Conservation (phyloP, 92 coral and sea anemone genomes). For the Epizoanthus illoricatus region DNA sequence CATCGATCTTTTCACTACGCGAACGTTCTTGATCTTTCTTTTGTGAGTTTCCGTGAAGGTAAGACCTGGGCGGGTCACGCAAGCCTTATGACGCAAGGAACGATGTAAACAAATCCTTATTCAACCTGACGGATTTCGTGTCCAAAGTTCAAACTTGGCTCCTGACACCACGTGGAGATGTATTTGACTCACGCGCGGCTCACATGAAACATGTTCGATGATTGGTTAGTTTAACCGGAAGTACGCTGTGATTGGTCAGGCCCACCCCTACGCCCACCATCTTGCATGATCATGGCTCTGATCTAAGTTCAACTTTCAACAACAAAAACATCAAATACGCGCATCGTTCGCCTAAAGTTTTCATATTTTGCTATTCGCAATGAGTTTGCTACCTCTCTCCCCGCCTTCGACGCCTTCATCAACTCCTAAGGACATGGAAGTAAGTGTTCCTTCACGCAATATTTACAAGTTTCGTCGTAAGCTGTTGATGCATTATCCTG, state of each 20-base stretch:
- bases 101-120: slow-evolving; percentile 65
- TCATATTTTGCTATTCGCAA: slow-evolving; percentile 48
- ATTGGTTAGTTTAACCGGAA: slow-evolving; percentile 65
- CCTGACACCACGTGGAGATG: slow-evolving; percentile 79
- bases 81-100: slow-evolving; percentile 38
- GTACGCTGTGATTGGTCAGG: slow-evolving; percentile 84
- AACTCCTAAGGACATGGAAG: slow-evolving; percentile 80
- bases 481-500: background rate
- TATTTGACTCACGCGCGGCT: slow-evolving; percentile 87
- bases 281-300: slow-evolving; percentile 87
- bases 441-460: slow-evolving; percentile 49
- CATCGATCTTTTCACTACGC: background rate
- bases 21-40: slow-evolving; percentile 14
- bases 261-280: slow-evolving; percentile 90
- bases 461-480: background rate
- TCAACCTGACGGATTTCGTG: slow-evolving; percentile 30
- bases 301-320: slow-evolving; percentile 83
- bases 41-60: slow-evolving; percentile 1
- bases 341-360: slow-evolving; percentile 47
- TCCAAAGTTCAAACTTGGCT: slow-evolving; percentile 75
- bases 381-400: slow-evolving; percentile 96
- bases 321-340: slow-evolving; percentile 43
- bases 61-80: slow-evolving; percentile 30
- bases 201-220: slow-evolving; percentile 87
- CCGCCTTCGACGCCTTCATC: slow-evolving; percentile 99